phyloP scores from a whole-genome alignment of 2,888 invertebrate genomes.

The Scrobipalpa costella region DNA sequence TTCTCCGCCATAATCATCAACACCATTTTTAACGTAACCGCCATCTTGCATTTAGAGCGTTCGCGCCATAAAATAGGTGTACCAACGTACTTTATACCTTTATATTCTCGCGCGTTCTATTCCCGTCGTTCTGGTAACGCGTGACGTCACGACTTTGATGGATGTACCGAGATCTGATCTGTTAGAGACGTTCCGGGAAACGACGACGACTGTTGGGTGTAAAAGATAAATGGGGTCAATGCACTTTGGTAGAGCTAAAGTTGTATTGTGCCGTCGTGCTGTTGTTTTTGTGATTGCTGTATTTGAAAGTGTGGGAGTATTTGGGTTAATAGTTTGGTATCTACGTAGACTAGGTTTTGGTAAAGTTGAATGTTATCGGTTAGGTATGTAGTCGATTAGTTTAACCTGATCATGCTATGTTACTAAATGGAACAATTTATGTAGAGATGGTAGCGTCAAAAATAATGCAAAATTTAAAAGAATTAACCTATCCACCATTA shows the following conservation, averaged over 20 bases:
- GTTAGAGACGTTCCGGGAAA: constrained; percentile 16
- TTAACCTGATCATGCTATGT: too few species aligned
- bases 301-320: not conserved
- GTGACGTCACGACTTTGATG: constrained; percentile 14
- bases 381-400: too few species aligned
- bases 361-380: too few species aligned
- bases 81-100: too few species aligned
- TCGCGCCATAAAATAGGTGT: too few species aligned
- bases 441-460: too few species aligned
- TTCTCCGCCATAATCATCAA: not conserved
- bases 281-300: not conserved
- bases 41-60: constrained; percentile 15
- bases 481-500: too few species aligned
- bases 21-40: not conserved
- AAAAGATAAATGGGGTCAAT: constrained; percentile 15
- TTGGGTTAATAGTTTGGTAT: not conserved
- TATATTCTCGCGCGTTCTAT: too few species aligned
- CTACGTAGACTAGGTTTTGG: too few species aligned
- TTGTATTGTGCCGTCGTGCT: constrained; percentile 1
- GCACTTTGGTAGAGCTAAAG: constrained; percentile 5
- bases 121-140: constrained; percentile 50
- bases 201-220: constrained; percentile 15
- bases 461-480: too few species aligned
- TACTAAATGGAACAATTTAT: too few species aligned
- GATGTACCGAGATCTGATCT: constrained; percentile 18